Evolutionary conservation across 2,888 invertebrate genomes (phyloP), one percentile per base, ranked within the genome.

Genomic region (Mimas tiliae): DNA sequence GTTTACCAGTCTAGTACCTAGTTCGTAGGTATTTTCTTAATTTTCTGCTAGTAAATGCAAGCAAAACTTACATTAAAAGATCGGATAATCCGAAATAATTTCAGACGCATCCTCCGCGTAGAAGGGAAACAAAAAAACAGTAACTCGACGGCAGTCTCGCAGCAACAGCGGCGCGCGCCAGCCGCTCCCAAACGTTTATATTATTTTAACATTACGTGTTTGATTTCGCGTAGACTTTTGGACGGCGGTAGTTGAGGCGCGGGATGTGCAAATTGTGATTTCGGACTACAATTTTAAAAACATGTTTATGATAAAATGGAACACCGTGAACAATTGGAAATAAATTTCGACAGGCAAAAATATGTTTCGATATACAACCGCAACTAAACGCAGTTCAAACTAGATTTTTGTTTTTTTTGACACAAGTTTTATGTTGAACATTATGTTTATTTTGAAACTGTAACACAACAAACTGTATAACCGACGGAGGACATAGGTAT

Each of bases 191-290:
- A 83, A 81, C 83, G 81, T 87, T 88, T 87, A 83, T 87, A 88
- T 91, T 91, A 88, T 90, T 89, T 90, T 92, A 38, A 85, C 81
- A 83, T 93, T 93, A 92, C 93, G 93, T 89, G 91, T 93, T 93
- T 93, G 86, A 86, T 92, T 93, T 93, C 93, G 93, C 91, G 93
- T 92, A 91, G 89, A 87, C 86, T 89, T 82, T 90, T 89, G 91
- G 90, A 90, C 91, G 83, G 92, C 91, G 90, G 87, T 88, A 84
- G 86, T 84, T 81, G 82, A 81, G 86, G 85, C 88, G 89, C 88
- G 87, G 81, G 84, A 89, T 84, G 89, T 87, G 85, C 84, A 85
- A 91, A 91, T 91, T 91, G 91, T 92, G 91, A 91, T 86, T 90
- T 91, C 88, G 87, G 89, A 90, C 89, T 81, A 74, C 19, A 19